A percentile compares a stretch with the other conserved stretches of the same genome.
phyloP scores from a whole-genome alignment of 2,113 vertebrate species.

The Turdus rufiventris region DNA sequence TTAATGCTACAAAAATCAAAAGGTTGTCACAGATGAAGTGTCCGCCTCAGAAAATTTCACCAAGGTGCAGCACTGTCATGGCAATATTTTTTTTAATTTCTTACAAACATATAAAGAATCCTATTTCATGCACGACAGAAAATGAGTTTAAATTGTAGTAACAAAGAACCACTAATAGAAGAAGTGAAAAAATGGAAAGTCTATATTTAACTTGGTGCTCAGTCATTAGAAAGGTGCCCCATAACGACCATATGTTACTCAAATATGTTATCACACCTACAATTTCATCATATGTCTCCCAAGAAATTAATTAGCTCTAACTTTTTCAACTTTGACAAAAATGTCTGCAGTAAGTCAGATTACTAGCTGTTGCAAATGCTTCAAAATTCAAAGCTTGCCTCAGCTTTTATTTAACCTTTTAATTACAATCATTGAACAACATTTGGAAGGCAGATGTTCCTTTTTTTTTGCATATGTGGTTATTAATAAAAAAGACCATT shows the following conservation, averaged over 20 bases:
- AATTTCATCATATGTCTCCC: slow-evolving; percentile 82
- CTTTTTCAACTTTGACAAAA: slow-evolving; percentile 86
- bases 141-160: slow-evolving; percentile 58
- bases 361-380: slow-evolving; percentile 76
- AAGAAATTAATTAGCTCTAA: slow-evolving; percentile 85
- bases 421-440: slow-evolving; percentile 76
- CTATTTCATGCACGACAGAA: slow-evolving; percentile 5
- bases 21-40: not conserved
- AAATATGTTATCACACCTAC: slow-evolving; percentile 85
- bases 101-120: slow-evolving; percentile 17
- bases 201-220: slow-evolving; percentile 79
- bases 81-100: not conserved
- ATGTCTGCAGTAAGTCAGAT: slow-evolving; percentile 77
- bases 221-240: slow-evolving; percentile 82
- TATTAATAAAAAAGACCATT: slow-evolving; percentile 41
- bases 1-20: not conserved
- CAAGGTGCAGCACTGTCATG: not conserved
- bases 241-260: slow-evolving; percentile 82
- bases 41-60: not conserved
- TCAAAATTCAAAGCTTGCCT: slow-evolving; percentile 77
- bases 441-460: slow-evolving; percentile 78
- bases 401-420: slow-evolving; percentile 82
- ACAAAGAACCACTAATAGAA: slow-evolving; percentile 70
- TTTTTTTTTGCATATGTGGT: slow-evolving; percentile 50
- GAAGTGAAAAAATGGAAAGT: slow-evolving; percentile 65